Percentiles rank a stretch among this genome's conserved stretches.
Conservation (phyloP, 2,888 invertebrate species). For the Lasioglossum morio region DNA sequence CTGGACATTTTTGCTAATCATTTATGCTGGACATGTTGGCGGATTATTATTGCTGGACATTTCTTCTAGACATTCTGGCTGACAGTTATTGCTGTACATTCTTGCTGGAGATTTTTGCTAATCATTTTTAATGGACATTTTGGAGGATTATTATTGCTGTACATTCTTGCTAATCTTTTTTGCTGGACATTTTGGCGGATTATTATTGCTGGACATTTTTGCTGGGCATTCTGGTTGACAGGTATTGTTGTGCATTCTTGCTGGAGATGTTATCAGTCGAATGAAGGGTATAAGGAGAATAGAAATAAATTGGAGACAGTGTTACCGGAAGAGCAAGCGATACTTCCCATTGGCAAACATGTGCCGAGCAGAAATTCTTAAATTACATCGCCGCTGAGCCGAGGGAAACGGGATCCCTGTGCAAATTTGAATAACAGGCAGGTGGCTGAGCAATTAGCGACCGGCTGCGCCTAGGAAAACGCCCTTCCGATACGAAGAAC, state of each 20-base stretch:
- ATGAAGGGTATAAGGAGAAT: background rate
- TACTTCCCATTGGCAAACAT: conserved; percentile 21
- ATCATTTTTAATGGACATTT: too few relatives aligned
- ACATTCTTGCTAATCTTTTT: too few relatives aligned
- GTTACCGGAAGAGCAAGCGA: background rate
- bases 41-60: too few relatives aligned
- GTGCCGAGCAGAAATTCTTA: conserved; percentile 40
- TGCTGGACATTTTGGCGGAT: background rate
- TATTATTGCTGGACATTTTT: background rate
- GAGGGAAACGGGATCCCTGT: conserved; percentile 52
- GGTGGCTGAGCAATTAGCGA: conserved; percentile 70
- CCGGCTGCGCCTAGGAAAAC: conserved; percentile 70
- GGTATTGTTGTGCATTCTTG: background rate
- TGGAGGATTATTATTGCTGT: too few relatives aligned
- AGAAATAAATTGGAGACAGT: background rate
- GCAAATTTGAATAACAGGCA: conserved; percentile 61
- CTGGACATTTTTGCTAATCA: too few relatives aligned
- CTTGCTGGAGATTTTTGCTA: too few relatives aligned
- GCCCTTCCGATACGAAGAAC: conserved; percentile 61
- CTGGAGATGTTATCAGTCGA: background rate
- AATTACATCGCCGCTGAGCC: conserved; percentile 45
- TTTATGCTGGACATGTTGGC: too few relatives aligned
- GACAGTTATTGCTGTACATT: too few relatives aligned
- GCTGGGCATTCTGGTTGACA: background rate
- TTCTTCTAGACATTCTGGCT: too few relatives aligned